Percentiles rank a stretch among this genome's conserved stretches.
Conservation (phyloP, 1,140 invertebrate species). For the Cotesia glomerata region DNA sequence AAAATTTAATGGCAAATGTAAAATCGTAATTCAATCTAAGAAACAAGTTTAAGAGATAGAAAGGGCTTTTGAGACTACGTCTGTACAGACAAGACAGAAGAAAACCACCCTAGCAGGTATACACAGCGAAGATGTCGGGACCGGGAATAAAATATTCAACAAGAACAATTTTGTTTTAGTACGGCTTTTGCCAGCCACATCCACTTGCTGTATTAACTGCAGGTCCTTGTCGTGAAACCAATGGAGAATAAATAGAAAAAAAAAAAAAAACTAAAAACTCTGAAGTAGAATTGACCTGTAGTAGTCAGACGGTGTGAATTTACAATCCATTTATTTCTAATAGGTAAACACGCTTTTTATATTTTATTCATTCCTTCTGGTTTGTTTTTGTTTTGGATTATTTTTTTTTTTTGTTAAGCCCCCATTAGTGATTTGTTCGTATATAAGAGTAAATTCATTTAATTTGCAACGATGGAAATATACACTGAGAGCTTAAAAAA, state of each 20-base stretch:
- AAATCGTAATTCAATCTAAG: constrained; percentile 11
- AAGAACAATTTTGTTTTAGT: constrained; percentile 40
- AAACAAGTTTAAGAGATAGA: background rate
- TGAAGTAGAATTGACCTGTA: background rate
- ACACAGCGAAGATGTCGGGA: constrained; percentile 1
- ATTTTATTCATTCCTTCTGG: background rate
- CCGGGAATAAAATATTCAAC: constrained; percentile 37
- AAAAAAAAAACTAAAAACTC: background rate
- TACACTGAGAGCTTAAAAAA: background rate
- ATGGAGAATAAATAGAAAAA: background rate
- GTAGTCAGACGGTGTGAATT: background rate
- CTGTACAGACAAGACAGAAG: constrained; percentile 16
- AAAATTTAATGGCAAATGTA: background rate
- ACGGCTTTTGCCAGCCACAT: constrained; percentile 26
- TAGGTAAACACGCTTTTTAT: background rate
- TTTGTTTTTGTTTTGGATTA: background rate
- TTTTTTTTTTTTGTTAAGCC: background rate
- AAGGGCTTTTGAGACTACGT: constrained; percentile 1
- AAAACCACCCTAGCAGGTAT: background rate
- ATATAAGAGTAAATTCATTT: constrained; percentile 6
- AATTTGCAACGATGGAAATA: background rate
- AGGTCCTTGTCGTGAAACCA: background rate
- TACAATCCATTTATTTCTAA: background rate
- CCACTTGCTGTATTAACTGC: constrained; percentile 30
- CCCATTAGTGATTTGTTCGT: background rate